Evolutionary conservation across 2,113 vertebrate species (phyloP).

Genomic region (Anarhynchus alexandrinus): DNA sequence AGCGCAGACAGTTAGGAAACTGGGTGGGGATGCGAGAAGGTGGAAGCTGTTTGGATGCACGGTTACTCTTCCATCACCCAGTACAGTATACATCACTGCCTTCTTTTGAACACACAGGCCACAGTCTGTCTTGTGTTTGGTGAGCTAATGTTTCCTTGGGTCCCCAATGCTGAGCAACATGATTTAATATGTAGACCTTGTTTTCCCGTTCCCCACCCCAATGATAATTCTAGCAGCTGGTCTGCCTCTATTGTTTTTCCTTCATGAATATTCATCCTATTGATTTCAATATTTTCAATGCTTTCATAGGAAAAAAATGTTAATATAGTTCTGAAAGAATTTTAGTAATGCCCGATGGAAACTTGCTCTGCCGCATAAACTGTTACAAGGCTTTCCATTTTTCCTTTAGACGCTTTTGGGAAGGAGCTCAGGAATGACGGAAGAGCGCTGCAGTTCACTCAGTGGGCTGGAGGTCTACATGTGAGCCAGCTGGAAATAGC

Average conservation of each 20-base stretch:
- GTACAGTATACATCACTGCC: not conserved
- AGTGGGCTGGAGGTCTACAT: not conserved
- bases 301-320: not conserved
- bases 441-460: not conserved
- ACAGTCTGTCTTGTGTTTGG: not conserved
- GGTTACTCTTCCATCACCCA: not conserved
- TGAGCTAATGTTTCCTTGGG: not conserved
- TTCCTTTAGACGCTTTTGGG: not conserved
- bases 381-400: not conserved
- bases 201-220: not conserved
- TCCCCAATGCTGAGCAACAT: not conserved
- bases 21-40: not conserved
- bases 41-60: not conserved
- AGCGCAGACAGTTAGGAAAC: not conserved
- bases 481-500: not conserved
- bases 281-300: not conserved
- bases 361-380: not conserved
- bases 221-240: not conserved
- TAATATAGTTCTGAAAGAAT: not conserved
- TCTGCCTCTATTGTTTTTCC: not conserved
- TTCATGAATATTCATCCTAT: not conserved
- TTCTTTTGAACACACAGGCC: not conserved
- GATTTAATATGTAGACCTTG: not conserved
- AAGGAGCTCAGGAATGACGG: not conserved
- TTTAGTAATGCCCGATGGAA: not conserved